Conservation (phyloP, 1,140 invertebrate species). For the Drosophila hydei region DNA sequence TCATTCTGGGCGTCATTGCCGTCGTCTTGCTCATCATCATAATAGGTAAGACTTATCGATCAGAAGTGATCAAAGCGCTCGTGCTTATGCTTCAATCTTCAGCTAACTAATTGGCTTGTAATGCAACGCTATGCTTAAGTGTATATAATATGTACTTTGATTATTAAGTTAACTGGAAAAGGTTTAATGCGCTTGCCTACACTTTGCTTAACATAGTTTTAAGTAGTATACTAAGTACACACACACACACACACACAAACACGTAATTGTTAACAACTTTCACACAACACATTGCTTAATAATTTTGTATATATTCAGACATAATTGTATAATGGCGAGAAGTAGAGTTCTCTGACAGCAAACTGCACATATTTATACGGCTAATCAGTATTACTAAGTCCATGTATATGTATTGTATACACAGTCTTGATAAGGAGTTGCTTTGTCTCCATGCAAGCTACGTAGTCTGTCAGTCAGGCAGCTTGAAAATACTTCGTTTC, state of each 20-base stretch:
- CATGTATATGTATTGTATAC: neutral
- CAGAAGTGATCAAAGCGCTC: neutral
- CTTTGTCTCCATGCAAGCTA: slow-evolving; percentile 2
- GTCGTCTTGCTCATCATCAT: slow-evolving; percentile 93
- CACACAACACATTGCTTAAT: neutral
- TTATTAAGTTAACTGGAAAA: too few species aligned
- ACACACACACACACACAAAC: neutral
- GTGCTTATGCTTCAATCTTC: neutral
- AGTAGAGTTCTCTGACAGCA: too few species aligned
- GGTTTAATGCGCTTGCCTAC: too few species aligned
- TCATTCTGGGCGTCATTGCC: slow-evolving; percentile 94
- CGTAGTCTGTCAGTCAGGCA: neutral
- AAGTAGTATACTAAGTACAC: neutral
- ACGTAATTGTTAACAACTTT: neutral
- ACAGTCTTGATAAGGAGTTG: neutral
- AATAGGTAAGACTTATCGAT: slow-evolving; percentile 84
- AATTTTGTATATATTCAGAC: too few species aligned
- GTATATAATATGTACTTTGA: too few species aligned
- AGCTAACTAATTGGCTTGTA: too few species aligned
- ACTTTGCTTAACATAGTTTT: neutral
- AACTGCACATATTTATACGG: neutral
- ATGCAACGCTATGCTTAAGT: too few species aligned
- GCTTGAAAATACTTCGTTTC: too few species aligned
- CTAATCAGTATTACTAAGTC: neutral
- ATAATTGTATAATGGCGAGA: too few species aligned